phyloP scores from a whole-genome alignment of 2,113 vertebrate genomes.

The Triplophysa siluroides region DNA sequence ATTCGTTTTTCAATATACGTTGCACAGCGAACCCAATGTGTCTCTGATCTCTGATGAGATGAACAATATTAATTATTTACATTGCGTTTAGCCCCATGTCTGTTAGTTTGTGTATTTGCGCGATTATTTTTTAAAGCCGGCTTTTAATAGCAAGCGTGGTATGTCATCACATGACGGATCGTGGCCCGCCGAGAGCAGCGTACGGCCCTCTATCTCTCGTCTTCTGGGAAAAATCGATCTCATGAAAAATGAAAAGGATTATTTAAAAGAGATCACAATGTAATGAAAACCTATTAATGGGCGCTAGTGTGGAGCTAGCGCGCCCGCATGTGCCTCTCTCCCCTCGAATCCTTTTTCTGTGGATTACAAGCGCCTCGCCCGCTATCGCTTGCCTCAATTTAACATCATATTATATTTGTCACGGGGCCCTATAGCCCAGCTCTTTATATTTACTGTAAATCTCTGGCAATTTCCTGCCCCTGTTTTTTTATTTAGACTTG shows the following conservation, averaged over 20 bases:
- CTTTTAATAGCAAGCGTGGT: conserved; percentile 10
- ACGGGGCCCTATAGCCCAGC: conserved; percentile 30
- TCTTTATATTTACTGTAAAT: conserved; percentile 41
- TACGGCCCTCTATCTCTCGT: conserved; percentile 33
- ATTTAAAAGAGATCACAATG: conserved; percentile 49
- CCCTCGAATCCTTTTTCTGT: conserved; percentile 33
- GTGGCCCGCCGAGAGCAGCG: neutral
- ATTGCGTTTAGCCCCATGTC: conserved; percentile 26
- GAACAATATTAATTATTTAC: neutral
- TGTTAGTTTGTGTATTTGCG: conserved; percentile 6
- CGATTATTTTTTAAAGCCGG: neutral
- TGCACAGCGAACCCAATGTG: neutral
- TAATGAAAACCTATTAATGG: conserved; percentile 54
- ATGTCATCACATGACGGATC: conserved; percentile 22
- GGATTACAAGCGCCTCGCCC: conserved; percentile 34
- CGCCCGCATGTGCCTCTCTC: conserved; percentile 21
- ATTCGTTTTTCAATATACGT: neutral
- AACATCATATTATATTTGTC: conserved; percentile 45
- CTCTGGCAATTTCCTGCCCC: conserved; percentile 26
- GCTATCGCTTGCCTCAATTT: conserved; percentile 34
- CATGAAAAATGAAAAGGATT: conserved; percentile 59
- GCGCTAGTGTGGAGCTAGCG: conserved; percentile 26
- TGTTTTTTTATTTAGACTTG: conserved; percentile 11
- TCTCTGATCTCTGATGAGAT: conserved; percentile 1
- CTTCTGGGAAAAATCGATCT: conserved; percentile 49